Evolutionary conservation across 2,797 vertebrate species (phyloP).

Genomic region (Petrocephalus sullivani): DNA sequence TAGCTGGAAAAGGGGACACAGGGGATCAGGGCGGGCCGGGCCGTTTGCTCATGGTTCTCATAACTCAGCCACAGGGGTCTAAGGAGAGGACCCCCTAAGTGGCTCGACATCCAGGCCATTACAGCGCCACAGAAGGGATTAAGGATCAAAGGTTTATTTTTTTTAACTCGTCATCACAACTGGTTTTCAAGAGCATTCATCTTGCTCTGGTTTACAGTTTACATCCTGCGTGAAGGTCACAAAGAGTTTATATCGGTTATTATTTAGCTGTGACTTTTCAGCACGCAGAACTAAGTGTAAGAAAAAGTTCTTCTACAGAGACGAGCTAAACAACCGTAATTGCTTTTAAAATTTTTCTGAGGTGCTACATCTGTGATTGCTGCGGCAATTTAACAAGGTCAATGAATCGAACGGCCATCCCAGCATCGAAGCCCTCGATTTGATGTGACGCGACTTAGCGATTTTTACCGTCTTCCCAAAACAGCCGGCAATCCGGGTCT

Average conservation of each 20-base stretch:
- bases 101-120: constrained; percentile 26
- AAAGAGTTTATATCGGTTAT: neutral
- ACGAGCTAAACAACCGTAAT: neutral
- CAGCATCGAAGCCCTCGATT: too few species aligned
- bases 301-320: neutral
- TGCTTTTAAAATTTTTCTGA: neutral
- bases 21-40: neutral
- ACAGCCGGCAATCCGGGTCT: neutral
- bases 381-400: neutral
- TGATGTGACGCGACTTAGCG: too few species aligned
- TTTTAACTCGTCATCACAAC: neutral
- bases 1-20: constrained; percentile 66
- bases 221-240: neutral
- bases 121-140: constrained; percentile 30
- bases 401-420: neutral
- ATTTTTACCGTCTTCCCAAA: too few species aligned
- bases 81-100: constrained; percentile 21
- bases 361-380: neutral
- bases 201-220: neutral
- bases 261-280: neutral
- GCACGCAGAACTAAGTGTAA: neutral
- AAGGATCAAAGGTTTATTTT: constrained; percentile 25
- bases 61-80: constrained; percentile 26
- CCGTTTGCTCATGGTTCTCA: constrained; percentile 30
- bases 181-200: neutral